Evolutionary conservation across 2,797 vertebrate species (phyloP), one percentile per base, ranked within the genome.

Genomic region (Synaphobranchus kaupii): DNA sequence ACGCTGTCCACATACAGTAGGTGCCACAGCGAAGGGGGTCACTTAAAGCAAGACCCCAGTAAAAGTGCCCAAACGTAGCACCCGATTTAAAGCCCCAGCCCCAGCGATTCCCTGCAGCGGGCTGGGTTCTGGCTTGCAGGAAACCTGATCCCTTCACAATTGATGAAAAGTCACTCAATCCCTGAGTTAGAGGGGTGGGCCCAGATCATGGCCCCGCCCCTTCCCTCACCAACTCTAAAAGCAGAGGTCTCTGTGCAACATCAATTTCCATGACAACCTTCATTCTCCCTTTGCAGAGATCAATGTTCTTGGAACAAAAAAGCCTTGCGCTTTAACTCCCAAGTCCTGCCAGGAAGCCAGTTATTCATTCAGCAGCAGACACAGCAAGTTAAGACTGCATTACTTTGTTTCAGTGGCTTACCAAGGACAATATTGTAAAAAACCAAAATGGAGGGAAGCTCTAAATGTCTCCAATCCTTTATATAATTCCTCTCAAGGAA

Each of bases 211-310:
- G 73, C 31, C 73, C 73, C 34, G 15, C 17, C 73, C 66, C 73
- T 78, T 22, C 39, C 31, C 39, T 39, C 34, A 39, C 34, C 17
- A 44, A 47, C 34, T 44, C 73, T 22, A 17, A 44, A 44, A 78
- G 73, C 9, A 47, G 73, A 44, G 73, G 73, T 44, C 73, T 78
- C 73, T 2, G 73, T 15, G 34, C 73, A 44, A 34, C 73, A 78
- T 78, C 20, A 78, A 78, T 78, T 39, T 78, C 73, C 73, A 78
- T 78, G 73, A 78, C 73, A 78, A 78, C 73, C 31, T 44, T 78
- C 73, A 44, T 78, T 78, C 73, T 78, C 34, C 34, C 34, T 47
- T 78, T 13, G 17, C 73, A 20, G 34, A 39, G 73, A 44, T 78
- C 73, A 78, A 78, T 44, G 34, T 5, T 44, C 34, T 39, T 20